Base-by-base conservation (phyloP, 2,888 invertebrate genomes). In the Rhaphigaster nebulosa region DNA sequence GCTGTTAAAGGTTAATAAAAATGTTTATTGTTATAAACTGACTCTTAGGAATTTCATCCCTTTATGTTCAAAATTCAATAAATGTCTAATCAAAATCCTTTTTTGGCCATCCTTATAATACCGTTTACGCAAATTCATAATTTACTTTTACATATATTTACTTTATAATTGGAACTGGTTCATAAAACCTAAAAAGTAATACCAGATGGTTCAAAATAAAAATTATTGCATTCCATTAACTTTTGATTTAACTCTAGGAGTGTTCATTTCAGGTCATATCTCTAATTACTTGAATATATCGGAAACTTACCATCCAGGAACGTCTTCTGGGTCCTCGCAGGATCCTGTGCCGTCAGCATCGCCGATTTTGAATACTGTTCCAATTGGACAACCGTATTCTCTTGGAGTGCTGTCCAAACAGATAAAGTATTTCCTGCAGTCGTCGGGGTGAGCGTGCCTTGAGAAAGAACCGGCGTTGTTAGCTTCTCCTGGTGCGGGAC, bases 311-410 rank as follows among this genome's bases (percentile, higher is more conserved):
- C 98, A 98, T 96, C 98, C 98, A 94, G 97, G 97, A 95, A 98
- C 98, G 94, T 98, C 98, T 95, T 98, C 98, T 92, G 98, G 98
- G 94, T 98, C 98, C 94, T 98, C 97, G 94, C 98, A 98, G 95
- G 97, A 97, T 92, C 98, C 98, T 93, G 97, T 96, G 93, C 98
- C 98, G 93, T 98, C 98, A 93, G 96, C 94, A 93, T 97, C 97
- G 91, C 98, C 98, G 94, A 98, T 98, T 94, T 98, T 98, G 96
- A 98, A 98, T 90, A 98, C 98, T 91, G 98, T 98, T 91, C 98
- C 98, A 93, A 98, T 97, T 93, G 98, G 98, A 95, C 98, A 98
- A 92, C 98, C 98, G 94, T 98, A 98, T 94, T 98, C 98, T 92
- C 98, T 96, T 92, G 98, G 97, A 91, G 96, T 96, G 92, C 97